These are phyloP conservation scores for Hemithea aestivaria DNA, from an alignment of 2,888 invertebrate species.

Conservation along the genomic window DNA sequence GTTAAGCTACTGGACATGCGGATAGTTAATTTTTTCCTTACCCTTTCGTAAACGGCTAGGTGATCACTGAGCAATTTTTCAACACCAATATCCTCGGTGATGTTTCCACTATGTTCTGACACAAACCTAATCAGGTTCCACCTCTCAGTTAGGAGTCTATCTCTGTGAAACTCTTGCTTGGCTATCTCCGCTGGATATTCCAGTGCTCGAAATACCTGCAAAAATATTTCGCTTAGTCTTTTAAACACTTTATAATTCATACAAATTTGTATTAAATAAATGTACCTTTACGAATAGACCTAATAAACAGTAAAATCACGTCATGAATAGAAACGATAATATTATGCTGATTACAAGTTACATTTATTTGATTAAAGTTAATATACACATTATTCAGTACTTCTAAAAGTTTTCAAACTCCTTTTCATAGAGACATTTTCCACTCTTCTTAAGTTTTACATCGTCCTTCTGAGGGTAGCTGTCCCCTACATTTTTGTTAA, in stretches of 20 bases:
- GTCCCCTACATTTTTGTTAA: constrained; percentile 76
- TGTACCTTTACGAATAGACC: background rate
- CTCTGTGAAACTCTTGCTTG: constrained; percentile 80
- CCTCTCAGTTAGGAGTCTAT: constrained; percentile 79
- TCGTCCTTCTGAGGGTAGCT: constrained; percentile 83
- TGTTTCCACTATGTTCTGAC: constrained; percentile 76
- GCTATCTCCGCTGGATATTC: constrained; percentile 88
- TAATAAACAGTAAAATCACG: too few species aligned
- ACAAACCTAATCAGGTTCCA: constrained; percentile 80
- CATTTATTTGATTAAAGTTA: constrained; percentile 12
- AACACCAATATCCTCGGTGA: constrained; percentile 76
- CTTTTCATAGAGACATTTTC: constrained; percentile 73
- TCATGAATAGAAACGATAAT: too few species aligned
- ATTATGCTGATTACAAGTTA: too few species aligned
- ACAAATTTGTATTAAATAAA: too few species aligned
- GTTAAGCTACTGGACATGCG: too few species aligned
- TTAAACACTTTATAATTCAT: too few species aligned
- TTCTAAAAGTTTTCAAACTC: constrained; percentile 84
- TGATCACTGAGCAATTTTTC: constrained; percentile 70
- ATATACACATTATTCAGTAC: constrained; percentile 12
- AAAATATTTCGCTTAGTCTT: constrained; percentile 24
- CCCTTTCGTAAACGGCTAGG: constrained; percentile 65
- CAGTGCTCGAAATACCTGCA: constrained; percentile 86
- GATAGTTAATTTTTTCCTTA: too few species aligned
- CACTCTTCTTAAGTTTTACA: constrained; percentile 62